These are phyloP conservation scores for Tipula helvola DNA, from an alignment of 2,888 invertebrate genomes.

Conservation along the genomic window DNA sequence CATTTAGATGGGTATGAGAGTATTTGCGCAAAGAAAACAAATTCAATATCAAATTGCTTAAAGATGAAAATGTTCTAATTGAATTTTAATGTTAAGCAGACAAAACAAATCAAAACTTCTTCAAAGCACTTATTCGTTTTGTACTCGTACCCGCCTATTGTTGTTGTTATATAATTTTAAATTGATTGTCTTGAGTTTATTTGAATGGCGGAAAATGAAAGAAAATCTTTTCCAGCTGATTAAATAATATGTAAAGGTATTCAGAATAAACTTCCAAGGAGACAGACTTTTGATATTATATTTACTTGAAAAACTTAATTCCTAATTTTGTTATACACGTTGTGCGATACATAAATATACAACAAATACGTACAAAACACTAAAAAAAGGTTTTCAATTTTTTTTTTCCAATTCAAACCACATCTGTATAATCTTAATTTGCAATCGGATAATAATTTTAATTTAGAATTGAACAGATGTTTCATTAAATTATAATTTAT, in stretches of 20 bases:
- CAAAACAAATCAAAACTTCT: neutral
- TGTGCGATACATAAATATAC: no score
- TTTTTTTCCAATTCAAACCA: neutral
- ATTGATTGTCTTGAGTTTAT: neutral
- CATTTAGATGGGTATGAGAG: neutral
- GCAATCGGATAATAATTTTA: neutral
- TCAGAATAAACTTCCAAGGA: neutral
- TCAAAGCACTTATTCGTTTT: neutral
- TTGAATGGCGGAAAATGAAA: neutral
- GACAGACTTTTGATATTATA: neutral
- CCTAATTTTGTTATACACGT: neutral
- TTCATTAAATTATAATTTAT: neutral
- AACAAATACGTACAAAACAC: neutral
- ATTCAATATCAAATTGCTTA: neutral
- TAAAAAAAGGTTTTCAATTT: neutral
- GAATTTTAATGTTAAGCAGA: neutral
- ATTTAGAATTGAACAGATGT: neutral
- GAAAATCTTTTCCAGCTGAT: neutral
- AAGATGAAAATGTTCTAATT: neutral
- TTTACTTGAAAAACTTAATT: neutral
- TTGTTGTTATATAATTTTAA: neutral
- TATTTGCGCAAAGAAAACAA: neutral
- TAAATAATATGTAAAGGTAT: neutral
- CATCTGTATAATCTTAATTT: neutral
- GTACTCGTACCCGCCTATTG: neutral